Evolutionary conservation across 2,113 vertebrate species (phyloP), one percentile per base, ranked within the genome.

Genomic region (Archocentrus centrarchus): DNA sequence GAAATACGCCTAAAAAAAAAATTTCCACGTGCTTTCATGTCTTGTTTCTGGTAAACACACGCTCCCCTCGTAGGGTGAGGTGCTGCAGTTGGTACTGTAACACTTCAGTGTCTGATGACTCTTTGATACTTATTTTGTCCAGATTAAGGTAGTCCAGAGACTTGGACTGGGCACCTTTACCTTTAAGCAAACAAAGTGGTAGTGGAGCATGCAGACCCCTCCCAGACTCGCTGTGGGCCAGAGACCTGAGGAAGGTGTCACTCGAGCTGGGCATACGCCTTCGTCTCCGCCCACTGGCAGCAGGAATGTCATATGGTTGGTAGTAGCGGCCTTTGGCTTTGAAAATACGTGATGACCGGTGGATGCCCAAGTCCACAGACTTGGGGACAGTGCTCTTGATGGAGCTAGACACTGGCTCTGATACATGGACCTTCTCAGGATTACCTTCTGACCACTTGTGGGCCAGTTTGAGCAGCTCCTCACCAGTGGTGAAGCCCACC

Each of bases 101-200:
- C 88, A 97, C 95, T 88, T 99, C 98, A 0, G 98, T 98, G 94
- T 99, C 98, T 32, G 97, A 96, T n/a, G 97, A 96, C 93, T 99
- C 98, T 93, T 97, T 96, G 90, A 97, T 95, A 80, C 80, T 97
- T 96, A 98, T 98, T 97, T 98, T 99, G 96, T 99, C 98, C 94
- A 99, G 96, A 91, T 99, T 98, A 95, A 99, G 97, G 97, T 99
- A 99, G 97, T 99, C 98, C 94, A 99, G 95, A 18, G 98, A 99
- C 96, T 98, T 99, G 11, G 98, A 98, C 88, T 98, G 97, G 86
- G 96, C 95, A 88, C 96, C 96, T 94, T 97, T 98, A 47, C 97
- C 96, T 93, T 97, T 98, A 32, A 98, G 96, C 93, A 99, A 96
- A 93, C 97, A 99, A 75, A 98, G 94, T 78, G 98, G 98, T 83